Percentiles rank a stretch among this genome's conserved stretches.
Conservation (phyloP, 2,113 vertebrate species). For the Machaerirhynchus nigripectus region DNA sequence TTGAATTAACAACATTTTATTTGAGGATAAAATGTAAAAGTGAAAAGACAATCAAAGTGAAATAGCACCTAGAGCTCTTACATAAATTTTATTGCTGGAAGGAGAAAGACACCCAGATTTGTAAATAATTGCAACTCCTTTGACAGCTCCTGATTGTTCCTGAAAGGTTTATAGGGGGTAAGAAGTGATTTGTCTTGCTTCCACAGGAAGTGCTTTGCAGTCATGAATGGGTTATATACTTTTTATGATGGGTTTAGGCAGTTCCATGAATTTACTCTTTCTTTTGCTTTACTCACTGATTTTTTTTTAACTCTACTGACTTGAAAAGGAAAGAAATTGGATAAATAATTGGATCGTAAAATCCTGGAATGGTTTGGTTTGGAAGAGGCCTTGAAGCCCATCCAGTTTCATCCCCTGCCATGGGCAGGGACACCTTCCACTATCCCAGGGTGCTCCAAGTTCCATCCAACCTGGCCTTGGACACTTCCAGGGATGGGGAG, state of each 20-base stretch:
- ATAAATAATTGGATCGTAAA: neutral
- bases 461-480: fast-evolving
- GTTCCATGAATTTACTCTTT: neutral
- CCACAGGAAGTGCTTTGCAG: neutral
- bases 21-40: neutral
- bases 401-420: fast-evolving
- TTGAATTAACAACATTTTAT: neutral
- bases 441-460: neutral
- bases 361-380: neutral
- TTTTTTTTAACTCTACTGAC: neutral
- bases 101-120: neutral
- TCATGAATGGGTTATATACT: neutral
- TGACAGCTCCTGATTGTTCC: neutral
- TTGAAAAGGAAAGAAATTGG: neutral
- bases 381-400: neutral
- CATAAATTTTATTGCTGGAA: neutral
- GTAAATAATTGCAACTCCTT: neutral
- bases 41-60: neutral
- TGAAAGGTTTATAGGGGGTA: neutral
- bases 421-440: neutral
- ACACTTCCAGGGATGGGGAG: neutral
- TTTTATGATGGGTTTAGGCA: neutral
- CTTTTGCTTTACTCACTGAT: neutral
- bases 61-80: neutral
- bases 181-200: slow-evolving; percentile 4